A percentile compares a stretch with the other conserved stretches of the same genome.
phyloP scores from a whole-genome alignment of 30 jellyfish, hydroid and myxozoan genomes.

The Phacellophora camtschatica region DNA sequence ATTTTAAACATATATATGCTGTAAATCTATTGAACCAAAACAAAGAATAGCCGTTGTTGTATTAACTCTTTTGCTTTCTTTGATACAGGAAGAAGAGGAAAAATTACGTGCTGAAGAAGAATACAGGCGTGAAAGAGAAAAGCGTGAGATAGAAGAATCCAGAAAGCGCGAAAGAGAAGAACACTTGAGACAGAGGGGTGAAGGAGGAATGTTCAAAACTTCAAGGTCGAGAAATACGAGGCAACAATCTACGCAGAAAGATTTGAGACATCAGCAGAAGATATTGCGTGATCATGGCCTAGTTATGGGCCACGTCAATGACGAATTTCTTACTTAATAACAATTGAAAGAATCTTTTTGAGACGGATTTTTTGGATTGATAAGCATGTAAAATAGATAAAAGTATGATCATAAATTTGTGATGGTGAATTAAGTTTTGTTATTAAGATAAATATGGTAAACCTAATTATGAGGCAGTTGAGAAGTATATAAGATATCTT shows the following conservation, averaged over 20 bases:
- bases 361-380: neutral
- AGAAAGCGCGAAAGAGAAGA: slow-evolving; percentile 75
- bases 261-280: slow-evolving; percentile 84
- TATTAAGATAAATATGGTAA: no score
- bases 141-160: slow-evolving; percentile 62
- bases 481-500: no score
- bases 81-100: slow-evolving; percentile 76
- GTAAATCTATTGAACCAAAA: neutral
- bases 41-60: neutral
- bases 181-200: slow-evolving; percentile 85
- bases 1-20: no score
- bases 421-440: no score
- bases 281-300: slow-evolving; percentile 93
- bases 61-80: neutral
- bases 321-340: slow-evolving; percentile 63
- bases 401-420: no score
- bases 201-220: slow-evolving; percentile 11
- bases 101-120: slow-evolving; percentile 47
- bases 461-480: no score
- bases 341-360: neutral
- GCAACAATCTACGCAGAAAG: slow-evolving; percentile 61
- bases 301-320: slow-evolving; percentile 95
- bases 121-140: slow-evolving; percentile 42
- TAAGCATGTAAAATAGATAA: no score
- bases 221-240: neutral